These are phyloP conservation scores for Melieria omissa DNA, from an alignment of 2,888 invertebrate species.

Conservation along the genomic window DNA sequence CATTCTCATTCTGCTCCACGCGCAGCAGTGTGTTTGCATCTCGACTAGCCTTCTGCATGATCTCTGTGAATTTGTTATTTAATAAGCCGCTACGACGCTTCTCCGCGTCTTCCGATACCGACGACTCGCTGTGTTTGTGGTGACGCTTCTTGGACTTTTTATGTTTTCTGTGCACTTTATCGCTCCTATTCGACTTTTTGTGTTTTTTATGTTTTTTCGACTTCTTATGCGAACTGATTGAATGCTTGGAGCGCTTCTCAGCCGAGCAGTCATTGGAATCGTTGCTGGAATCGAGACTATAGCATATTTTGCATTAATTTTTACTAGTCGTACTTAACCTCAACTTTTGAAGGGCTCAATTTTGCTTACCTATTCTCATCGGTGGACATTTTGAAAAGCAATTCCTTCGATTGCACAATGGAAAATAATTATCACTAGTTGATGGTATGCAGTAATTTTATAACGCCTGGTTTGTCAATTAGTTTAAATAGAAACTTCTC, in stretches of 20 bases:
- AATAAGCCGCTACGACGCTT: conserved; percentile 58
- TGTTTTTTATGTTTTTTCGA: conserved; percentile 76
- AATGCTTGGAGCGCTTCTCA: conserved; percentile 53
- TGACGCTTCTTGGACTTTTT: conserved; percentile 72
- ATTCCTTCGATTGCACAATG: no score
- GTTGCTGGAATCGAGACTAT: conserved; percentile 47
- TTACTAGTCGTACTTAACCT: neutral
- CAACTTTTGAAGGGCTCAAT: neutral
- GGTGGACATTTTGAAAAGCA: conserved; percentile 45
- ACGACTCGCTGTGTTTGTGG: conserved; percentile 66
- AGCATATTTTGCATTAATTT: neutral
- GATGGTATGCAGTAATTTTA: no score
- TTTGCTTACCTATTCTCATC: conserved; percentile 51
- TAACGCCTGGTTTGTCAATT: no score
- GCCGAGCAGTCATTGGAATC: conserved; percentile 55
- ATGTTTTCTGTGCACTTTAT: conserved; percentile 72
- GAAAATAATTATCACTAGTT: no score
- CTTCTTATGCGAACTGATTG: conserved; percentile 65
- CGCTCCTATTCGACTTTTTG: conserved; percentile 71
- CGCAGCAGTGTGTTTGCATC: conserved; percentile 50
- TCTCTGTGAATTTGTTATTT: conserved; percentile 63
- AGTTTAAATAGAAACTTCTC: no score
- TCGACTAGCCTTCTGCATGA: conserved; percentile 61
- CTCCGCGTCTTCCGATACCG: conserved; percentile 51
- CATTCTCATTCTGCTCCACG: conserved; percentile 54